Percentiles rank a stretch among this genome's conserved stretches.
Evolutionary conservation across 1,140 invertebrate genomes (phyloP).

Genomic region (Branchinecta lynchi): DNA sequence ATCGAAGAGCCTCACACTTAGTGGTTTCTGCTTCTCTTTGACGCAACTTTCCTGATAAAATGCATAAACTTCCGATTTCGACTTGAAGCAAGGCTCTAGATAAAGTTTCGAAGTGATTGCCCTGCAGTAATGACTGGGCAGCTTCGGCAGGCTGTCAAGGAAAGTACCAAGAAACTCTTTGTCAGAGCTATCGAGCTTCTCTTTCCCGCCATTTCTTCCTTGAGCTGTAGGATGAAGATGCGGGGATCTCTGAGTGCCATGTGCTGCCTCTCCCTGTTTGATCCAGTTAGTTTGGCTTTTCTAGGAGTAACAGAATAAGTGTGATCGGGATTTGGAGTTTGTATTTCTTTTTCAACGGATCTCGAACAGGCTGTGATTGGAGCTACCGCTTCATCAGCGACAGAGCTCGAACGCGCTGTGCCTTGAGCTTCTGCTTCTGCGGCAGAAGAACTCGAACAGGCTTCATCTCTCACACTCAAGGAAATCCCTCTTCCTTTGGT

Average conservation of each 20-base stretch:
- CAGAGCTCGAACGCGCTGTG: not conserved
- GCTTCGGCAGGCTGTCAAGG: conserved; percentile 8
- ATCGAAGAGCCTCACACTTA: conserved; percentile 6
- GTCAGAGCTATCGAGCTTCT: not conserved
- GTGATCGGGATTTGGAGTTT: conserved; percentile 5
- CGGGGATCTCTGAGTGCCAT: conserved; percentile 8
- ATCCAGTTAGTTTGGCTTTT: conserved; percentile 1
- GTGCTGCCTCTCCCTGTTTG: not conserved
- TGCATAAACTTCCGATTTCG: conserved; percentile 6
- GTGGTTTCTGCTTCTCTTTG: conserved; percentile 8
- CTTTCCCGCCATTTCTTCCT: not conserved
- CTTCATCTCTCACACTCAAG: too few relatives aligned
- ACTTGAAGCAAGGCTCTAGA: conserved; percentile 5
- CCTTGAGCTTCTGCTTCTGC: too few relatives aligned
- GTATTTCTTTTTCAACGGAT: not conserved
- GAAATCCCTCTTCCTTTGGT: too few relatives aligned
- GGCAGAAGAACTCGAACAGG: too few relatives aligned
- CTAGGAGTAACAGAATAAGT: conserved; percentile 1
- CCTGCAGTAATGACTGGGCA: conserved; percentile 8
- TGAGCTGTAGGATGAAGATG: not conserved
- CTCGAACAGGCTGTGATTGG: not conserved
- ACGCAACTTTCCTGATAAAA: not conserved
- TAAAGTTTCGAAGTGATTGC: conserved; percentile 1
- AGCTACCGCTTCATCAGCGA: not conserved
- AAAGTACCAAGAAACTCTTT: not conserved